Base-by-base conservation (phyloP, 2,888 invertebrate genomes). In the Ophraella communa region DNA sequence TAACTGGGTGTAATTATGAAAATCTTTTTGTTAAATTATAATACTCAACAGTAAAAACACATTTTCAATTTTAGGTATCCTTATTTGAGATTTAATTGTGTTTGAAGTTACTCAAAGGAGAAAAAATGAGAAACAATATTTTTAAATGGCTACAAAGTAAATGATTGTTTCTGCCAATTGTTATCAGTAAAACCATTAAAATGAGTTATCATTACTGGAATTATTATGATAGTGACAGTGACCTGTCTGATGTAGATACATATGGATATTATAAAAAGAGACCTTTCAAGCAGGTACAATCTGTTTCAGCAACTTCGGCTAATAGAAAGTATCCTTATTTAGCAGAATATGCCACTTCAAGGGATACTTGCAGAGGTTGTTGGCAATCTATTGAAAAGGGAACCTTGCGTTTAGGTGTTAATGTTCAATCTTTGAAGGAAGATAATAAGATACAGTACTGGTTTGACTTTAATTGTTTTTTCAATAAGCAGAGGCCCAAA, bases 331-430 rank as follows among this genome's bases (percentile, higher is more conserved):
- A 51, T 51, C 95, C 95, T 0, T 97, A 88, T 81, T 85, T 87
- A 76, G 91, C 89, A 0, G 97, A 98, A 83, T 98, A 98, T 84
- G 93, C 97, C 0, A 97, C 96, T 84, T 89, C 89, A 72, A 88
- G 89, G 1, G 85, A 97, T 72, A 89, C 96, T 1, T 98, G 98
- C 80, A 93, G 93, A 84, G 87, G 85, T 30, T 98, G 98, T 81
- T 94, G 92, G 82, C 79, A 80, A 11, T 79, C 83, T 18, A 97
- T 98, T 73, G 84, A 80, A 0, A 91, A 94, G 81, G 93, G 89
- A 42, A 76, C 82, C 0, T 79, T 98, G 53, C 87, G 97, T 51
- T 80, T 98, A 56, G 97, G 96, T 11, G 88, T 90, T 27, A 89
- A 97, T 90, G 91, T 96, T 30, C 96, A 96, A 27, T 23, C 23